Evolutionary conservation across 2,113 vertebrate species (phyloP).

Genomic region (Chaetodon auriga): DNA sequence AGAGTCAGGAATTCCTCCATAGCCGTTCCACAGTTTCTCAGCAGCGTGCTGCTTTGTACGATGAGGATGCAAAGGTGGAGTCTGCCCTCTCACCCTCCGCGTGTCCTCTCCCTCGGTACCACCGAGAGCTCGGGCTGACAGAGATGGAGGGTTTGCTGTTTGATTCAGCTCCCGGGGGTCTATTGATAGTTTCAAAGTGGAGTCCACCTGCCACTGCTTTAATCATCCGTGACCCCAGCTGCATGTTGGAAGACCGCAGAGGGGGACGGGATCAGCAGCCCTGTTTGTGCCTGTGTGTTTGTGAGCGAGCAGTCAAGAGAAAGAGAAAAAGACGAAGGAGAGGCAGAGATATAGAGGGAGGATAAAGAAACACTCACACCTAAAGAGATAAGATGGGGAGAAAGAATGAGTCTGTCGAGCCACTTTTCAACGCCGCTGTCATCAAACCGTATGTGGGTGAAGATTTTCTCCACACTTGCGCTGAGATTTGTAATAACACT

Average conservation of each 20-base stretch:
- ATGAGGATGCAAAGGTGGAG: conserved; percentile 53
- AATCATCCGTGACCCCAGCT: conserved; percentile 79
- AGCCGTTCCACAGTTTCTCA: conserved; percentile 14
- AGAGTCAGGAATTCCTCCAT: conserved; percentile 61
- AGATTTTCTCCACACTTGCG: background rate
- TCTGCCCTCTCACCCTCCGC: conserved; percentile 67
- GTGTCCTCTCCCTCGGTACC: conserved; percentile 54
- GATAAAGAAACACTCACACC: conserved; percentile 47
- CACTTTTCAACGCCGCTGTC: conserved; percentile 14
- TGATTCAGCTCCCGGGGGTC: conserved; percentile 77
- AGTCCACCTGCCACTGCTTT: conserved; percentile 84
- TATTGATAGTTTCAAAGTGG: conserved; percentile 84
- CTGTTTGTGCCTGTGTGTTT: conserved; percentile 11
- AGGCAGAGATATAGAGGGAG: conserved; percentile 31
- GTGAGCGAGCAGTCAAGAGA: conserved; percentile 48
- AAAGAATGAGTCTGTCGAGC: background rate
- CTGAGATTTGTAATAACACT: background rate
- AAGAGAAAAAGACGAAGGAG: conserved; percentile 18
- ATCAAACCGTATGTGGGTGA: conserved; percentile 1
- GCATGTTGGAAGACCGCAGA: conserved; percentile 63
- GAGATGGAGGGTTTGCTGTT: conserved; percentile 76
- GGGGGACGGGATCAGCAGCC: conserved; percentile 49
- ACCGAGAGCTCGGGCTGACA: conserved; percentile 60
- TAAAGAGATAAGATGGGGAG: conserved; percentile 26
- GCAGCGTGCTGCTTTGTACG: background rate